Evolutionary conservation across 1,140 invertebrate species (phyloP).

Genomic region (Drosophila sproati): DNA sequence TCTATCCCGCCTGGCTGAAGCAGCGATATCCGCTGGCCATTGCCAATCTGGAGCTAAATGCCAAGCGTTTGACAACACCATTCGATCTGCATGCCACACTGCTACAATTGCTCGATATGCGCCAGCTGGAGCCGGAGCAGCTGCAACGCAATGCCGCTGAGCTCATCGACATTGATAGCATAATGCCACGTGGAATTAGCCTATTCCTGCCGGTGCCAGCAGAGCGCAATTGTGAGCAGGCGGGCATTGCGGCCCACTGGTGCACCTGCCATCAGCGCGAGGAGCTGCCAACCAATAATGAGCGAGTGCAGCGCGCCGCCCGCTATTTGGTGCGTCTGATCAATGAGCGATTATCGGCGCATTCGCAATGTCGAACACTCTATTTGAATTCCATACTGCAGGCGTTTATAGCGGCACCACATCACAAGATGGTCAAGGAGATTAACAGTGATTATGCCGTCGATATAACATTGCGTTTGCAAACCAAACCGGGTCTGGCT

Average conservation of each 20-base stretch:
- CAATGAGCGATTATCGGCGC: constrained; percentile 87
- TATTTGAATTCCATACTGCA: constrained; percentile 80
- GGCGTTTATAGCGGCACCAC: constrained; percentile 70
- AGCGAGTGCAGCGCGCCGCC: constrained; percentile 85
- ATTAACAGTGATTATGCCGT: constrained; percentile 81
- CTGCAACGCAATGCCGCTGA: constrained; percentile 60
- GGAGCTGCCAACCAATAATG: constrained; percentile 86
- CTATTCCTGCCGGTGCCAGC: constrained; percentile 89
- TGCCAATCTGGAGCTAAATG: constrained; percentile 90
- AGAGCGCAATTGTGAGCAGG: constrained; percentile 90
- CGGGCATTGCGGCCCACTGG: constrained; percentile 92
- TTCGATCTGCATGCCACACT: constrained; percentile 92
- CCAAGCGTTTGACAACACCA: constrained; percentile 90
- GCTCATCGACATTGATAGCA: constrained; percentile 59
- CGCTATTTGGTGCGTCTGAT: constrained; percentile 87
- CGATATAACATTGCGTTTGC: constrained; percentile 89
- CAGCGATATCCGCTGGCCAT: constrained; percentile 87
- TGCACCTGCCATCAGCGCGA: constrained; percentile 91
- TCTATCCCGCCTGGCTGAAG: constrained; percentile 90
- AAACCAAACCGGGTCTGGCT: constrained; percentile 88
- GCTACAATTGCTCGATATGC: constrained; percentile 86
- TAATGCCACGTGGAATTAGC: constrained; percentile 88
- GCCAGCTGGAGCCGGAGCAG: constrained; percentile 63
- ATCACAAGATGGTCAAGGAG: constrained; percentile 78
- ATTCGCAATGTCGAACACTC: constrained; percentile 86